These are phyloP conservation scores for Sturmia bella DNA, from an alignment of 2,888 invertebrate genomes.

Conservation along the genomic window DNA sequence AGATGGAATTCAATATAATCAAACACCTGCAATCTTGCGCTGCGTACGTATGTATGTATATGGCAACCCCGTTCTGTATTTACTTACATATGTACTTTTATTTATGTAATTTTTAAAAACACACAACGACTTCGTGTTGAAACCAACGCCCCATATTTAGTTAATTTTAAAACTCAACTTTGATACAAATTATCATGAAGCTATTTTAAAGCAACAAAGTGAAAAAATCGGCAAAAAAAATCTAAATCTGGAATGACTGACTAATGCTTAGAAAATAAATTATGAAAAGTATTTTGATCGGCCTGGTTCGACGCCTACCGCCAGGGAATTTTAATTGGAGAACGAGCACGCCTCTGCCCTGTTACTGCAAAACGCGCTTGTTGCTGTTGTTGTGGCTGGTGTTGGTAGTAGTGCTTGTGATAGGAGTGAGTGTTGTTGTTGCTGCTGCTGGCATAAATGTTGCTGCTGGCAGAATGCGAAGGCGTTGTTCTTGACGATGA, in stretches of 20 bases:
- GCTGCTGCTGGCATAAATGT: conserved; percentile 40
- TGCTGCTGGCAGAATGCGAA: conserved; percentile 54
- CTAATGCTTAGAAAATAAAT: too few species aligned
- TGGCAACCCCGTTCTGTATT: too few species aligned
- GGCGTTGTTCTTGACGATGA: conserved; percentile 48
- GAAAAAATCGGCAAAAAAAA: too few species aligned
- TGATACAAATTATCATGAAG: too few species aligned
- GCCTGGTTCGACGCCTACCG: conserved; percentile 74
- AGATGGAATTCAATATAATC: too few species aligned
- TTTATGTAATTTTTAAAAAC: too few species aligned
- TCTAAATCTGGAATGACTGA: too few species aligned
- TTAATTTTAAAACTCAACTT: conserved; percentile 5
- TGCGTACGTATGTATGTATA: too few species aligned
- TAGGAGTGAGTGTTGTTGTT: conserved; percentile 39
- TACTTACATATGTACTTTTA: too few species aligned
- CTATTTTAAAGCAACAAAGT: too few species aligned
- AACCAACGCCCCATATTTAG: conserved; percentile 33
- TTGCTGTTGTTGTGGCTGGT: conserved; percentile 48
- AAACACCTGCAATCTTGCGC: too few species aligned
- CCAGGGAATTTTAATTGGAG: conserved; percentile 81
- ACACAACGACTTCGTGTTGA: background rate
- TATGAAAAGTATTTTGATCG: background rate
- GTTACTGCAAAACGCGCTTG: conserved; percentile 62
- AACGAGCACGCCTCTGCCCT: conserved; percentile 78
- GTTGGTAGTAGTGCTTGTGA: conserved; percentile 51